Evolutionary conservation across 2,797 vertebrate genomes (phyloP).

Genomic region (Notoglanidium macrostoma): DNA sequence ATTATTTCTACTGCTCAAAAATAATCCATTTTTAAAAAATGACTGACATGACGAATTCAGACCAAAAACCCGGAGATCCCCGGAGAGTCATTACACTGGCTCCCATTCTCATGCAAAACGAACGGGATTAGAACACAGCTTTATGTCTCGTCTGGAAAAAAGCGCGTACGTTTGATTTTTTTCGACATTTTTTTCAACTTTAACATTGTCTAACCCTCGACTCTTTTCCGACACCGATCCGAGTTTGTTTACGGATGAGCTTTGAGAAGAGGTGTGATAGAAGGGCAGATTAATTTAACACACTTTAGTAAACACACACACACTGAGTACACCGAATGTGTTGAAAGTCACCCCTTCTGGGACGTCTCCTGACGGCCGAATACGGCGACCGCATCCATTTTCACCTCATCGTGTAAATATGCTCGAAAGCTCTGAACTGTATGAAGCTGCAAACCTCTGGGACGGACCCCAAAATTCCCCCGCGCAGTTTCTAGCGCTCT

Average conservation of each 20-base stretch:
- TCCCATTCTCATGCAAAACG: background rate
- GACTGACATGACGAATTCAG: background rate
- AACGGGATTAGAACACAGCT: too few species aligned
- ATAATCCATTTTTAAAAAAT: background rate
- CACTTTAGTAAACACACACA: background rate
- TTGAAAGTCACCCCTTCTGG: background rate
- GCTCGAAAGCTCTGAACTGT: background rate
- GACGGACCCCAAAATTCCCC: slow-evolving; percentile 7
- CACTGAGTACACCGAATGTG: background rate
- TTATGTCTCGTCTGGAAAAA: background rate
- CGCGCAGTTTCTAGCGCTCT: slow-evolving; percentile 28
- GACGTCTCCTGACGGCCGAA: background rate
- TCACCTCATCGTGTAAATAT: slow-evolving; percentile 35
- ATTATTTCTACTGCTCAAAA: background rate
- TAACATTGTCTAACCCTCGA: background rate
- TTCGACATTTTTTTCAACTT: background rate
- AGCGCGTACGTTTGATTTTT: background rate
- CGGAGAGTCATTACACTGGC: background rate
- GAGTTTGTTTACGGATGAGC: background rate
- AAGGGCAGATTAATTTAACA: slow-evolving; percentile 3
- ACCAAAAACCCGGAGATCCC: background rate
- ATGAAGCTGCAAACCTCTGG: slow-evolving; percentile 40
- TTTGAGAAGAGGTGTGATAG: background rate
- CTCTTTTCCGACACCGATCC: background rate
- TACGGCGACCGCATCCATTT: slow-evolving; percentile 27